phyloP scores from a whole-genome alignment of 2,113 vertebrate species.

The Xiphias gladius region DNA sequence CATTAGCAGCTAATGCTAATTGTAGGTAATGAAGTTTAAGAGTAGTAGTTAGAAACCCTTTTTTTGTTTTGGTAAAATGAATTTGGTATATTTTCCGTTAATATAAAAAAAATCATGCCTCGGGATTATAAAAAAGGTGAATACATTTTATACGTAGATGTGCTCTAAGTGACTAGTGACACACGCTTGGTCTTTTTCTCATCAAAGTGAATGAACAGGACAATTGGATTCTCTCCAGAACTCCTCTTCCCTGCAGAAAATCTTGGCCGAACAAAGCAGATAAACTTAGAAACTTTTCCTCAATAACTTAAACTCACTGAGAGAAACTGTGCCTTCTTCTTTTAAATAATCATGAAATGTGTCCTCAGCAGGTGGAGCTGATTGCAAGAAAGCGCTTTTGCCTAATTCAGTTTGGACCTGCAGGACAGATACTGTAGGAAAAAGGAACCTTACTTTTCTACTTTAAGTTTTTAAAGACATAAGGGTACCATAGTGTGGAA shows the following conservation, averaged over 20 bases:
- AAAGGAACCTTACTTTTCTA: background rate
- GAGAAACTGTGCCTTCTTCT: background rate
- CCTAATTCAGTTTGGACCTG: conserved; percentile 31
- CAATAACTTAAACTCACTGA: background rate
- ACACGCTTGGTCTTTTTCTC: background rate
- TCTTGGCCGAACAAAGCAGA: background rate
- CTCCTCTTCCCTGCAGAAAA: background rate
- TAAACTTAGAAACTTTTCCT: background rate
- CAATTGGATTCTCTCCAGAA: background rate
- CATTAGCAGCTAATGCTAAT: conserved; percentile 19
- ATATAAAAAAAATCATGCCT: background rate
- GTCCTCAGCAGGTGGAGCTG: conserved; percentile 34
- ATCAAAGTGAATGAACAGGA: background rate
- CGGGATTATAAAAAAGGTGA: background rate
- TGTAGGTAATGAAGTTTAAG: conserved; percentile 4
- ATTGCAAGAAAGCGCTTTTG: conserved; percentile 22
- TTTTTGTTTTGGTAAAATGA: background rate
- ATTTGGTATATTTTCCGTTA: background rate
- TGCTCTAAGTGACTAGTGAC: background rate
- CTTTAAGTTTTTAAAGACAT: too few species aligned
- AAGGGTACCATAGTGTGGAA: too few species aligned
- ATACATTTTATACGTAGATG: background rate
- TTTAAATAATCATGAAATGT: conserved; percentile 30
- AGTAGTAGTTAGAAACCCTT: background rate
- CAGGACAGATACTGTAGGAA: conserved; percentile 8